Evolutionary conservation across 2,797 vertebrate species (phyloP).

Genomic region (Hippocampus kuda): DNA sequence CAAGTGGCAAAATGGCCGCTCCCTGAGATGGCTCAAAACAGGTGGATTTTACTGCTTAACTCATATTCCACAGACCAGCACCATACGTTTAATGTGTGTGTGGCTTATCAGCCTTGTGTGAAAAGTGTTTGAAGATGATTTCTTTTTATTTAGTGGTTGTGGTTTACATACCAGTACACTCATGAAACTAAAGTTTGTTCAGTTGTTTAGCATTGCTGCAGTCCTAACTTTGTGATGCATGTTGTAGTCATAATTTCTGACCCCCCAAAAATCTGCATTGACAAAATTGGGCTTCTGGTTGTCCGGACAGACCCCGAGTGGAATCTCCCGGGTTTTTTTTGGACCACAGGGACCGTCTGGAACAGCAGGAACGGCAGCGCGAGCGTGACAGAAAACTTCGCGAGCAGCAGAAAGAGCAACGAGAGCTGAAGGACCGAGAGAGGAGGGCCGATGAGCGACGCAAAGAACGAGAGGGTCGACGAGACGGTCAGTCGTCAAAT

Average conservation of each 20-base stretch:
- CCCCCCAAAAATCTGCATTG: constrained; percentile 20
- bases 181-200: neutral
- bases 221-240: no score
- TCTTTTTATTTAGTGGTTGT: neutral
- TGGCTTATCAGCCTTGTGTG: neutral
- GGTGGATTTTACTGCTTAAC: no score
- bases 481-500: constrained; percentile 73
- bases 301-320: constrained; percentile 50
- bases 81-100: neutral
- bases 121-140: neutral
- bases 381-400: constrained; percentile 86
- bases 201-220: neutral
- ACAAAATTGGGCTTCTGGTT: constrained; percentile 44
- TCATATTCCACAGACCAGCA: neutral
- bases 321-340: constrained; percentile 46
- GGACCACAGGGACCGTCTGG: constrained; percentile 83
- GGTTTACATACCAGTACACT: neutral
- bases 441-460: constrained; percentile 83
- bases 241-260: constrained; percentile 3
- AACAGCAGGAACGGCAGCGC: constrained; percentile 85
- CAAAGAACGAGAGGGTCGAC: constrained; percentile 80
- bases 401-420: constrained; percentile 88
- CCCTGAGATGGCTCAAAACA: no score
- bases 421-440: constrained; percentile 87
- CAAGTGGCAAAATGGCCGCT: no score